A percentile compares a stretch with the other conserved stretches of the same genome.
phyloP scores from a whole-genome alignment of 2,797 vertebrate genomes.

The Squalus acanthias region DNA sequence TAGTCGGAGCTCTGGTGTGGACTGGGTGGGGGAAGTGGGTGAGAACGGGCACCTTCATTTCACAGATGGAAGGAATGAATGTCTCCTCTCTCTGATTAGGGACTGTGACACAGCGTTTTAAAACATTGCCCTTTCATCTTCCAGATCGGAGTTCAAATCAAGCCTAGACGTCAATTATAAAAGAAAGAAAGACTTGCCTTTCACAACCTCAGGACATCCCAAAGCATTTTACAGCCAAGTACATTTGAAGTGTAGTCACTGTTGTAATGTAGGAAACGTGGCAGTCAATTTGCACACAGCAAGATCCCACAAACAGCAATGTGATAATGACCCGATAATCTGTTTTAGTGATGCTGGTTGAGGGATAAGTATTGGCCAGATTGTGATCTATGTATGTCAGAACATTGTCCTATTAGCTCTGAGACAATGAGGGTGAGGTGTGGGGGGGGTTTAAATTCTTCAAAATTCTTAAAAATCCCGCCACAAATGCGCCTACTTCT shows the following conservation, averaged over 20 bases:
- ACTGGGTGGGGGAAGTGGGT: background rate
- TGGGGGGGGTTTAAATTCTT: too few species aligned
- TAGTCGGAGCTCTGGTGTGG: background rate
- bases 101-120: background rate
- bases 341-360: too few species aligned
- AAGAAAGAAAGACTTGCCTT: background rate
- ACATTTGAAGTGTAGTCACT: background rate
- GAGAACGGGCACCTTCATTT: background rate
- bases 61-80: background rate
- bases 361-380: too few species aligned
- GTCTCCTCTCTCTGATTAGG: too few species aligned
- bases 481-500: too few species aligned
- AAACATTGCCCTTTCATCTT: background rate
- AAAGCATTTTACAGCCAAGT: background rate
- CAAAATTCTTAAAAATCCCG: too few species aligned
- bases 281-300: background rate
- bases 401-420: background rate
- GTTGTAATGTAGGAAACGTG: background rate
- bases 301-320: background rate
- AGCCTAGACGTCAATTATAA: background rate
- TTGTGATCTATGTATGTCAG: background rate
- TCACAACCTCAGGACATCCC: background rate
- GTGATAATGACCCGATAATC: too few species aligned
- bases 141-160: background rate
- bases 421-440: background rate